phyloP scores from a whole-genome alignment of 2,113 vertebrate genomes.

The Callospermophilus lateralis region DNA sequence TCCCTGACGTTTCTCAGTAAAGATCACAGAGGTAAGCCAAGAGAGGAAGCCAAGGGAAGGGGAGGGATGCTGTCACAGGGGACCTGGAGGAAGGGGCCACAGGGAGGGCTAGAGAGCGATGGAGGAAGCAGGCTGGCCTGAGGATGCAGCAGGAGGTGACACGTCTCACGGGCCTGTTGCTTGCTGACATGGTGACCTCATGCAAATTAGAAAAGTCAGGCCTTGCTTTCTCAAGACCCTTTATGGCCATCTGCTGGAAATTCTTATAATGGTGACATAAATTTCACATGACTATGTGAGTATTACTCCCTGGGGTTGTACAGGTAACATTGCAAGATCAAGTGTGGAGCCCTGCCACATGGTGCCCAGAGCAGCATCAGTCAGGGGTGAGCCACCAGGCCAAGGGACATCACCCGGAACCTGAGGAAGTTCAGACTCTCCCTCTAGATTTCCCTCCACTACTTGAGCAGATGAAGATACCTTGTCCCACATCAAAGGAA shows the following conservation, averaged over 20 bases:
- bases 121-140: neutral
- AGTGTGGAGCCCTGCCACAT: neutral
- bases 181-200: neutral
- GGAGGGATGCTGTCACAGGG: neutral
- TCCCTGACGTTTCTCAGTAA: no score
- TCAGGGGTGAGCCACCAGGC: neutral
- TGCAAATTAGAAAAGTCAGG: neutral
- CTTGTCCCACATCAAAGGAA: neutral
- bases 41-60: neutral
- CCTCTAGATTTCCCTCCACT: neutral
- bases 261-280: constrained; percentile 19
- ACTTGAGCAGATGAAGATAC: neutral
- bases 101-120: neutral
- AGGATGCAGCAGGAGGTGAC: neutral
- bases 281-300: neutral
- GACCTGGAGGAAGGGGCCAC: neutral
- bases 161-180: neutral
- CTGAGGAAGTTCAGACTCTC: neutral
- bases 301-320: neutral
- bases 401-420: neutral
- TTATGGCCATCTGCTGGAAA: constrained; percentile 76
- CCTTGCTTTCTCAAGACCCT: constrained; percentile 63
- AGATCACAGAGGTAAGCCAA: neutral
- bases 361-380: no score
- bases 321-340: neutral